phyloP scores from a whole-genome alignment of 2,113 vertebrate species.

The Emydura subglobosa region DNA sequence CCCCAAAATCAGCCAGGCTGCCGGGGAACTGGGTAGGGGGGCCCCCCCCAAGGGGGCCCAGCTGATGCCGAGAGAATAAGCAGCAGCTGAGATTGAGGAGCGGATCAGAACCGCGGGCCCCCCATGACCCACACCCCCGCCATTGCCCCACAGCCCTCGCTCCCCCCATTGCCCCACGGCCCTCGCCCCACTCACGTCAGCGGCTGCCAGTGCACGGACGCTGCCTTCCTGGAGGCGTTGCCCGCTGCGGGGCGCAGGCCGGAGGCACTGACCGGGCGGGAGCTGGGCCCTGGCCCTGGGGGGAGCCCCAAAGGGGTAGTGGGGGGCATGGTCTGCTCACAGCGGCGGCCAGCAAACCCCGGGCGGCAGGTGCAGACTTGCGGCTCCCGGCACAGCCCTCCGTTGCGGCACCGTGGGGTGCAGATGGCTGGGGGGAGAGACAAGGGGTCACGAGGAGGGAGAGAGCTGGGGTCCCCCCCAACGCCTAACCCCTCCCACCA shows the following conservation, averaged over 20 bases:
- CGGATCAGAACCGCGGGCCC: not conserved
- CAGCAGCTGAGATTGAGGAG: not conserved
- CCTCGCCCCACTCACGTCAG: constrained; percentile 71
- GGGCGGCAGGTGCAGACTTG: constrained; percentile 45
- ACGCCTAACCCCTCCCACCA: not conserved
- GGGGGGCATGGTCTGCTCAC: constrained; percentile 17
- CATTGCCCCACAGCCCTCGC: too few species aligned
- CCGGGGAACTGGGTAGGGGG: too few species aligned
- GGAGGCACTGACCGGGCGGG: not conserved
- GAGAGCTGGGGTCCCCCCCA: not conserved
- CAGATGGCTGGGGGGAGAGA: constrained; percentile 24
- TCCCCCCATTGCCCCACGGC: not conserved
- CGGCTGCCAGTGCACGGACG: constrained; percentile 74
- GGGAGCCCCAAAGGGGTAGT: not conserved
- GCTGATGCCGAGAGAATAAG: not conserved
- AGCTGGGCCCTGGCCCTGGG: not conserved
- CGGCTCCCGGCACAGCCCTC: constrained; percentile 39
- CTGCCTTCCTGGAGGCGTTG: constrained; percentile 31
- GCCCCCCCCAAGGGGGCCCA: too few species aligned
- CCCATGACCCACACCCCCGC: not conserved
- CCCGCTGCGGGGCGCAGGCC: not conserved
- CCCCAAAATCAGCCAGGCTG: too few species aligned
- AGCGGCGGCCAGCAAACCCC: constrained; percentile 34
- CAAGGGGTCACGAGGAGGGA: not conserved
- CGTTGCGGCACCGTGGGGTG: constrained; percentile 36